phyloP scores from a whole-genome alignment of 2,113 vertebrate genomes.

The Apodemus sylvaticus region DNA sequence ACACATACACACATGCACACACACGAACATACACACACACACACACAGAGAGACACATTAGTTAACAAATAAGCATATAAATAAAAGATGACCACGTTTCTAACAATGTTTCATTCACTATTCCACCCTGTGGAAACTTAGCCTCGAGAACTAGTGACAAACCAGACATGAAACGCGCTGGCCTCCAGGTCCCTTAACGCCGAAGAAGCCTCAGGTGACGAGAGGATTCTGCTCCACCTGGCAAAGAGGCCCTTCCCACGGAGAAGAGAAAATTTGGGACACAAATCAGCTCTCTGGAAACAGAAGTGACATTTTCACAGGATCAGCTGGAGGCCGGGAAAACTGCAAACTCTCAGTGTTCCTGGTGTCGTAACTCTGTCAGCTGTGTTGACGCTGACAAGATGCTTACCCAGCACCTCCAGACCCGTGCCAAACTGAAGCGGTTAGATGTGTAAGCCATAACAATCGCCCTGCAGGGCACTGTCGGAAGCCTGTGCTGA shows the following conservation, averaged over 20 bases:
- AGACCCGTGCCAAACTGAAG: slow-evolving; percentile 52
- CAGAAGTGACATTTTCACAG: slow-evolving; percentile 60
- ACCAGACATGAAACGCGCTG: neutral
- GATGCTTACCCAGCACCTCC: slow-evolving; percentile 72
- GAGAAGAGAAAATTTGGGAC: slow-evolving; percentile 38
- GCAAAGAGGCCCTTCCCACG: slow-evolving; percentile 38
- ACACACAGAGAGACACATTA: neutral
- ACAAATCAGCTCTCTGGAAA: slow-evolving; percentile 66
- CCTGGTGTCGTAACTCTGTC: slow-evolving; percentile 66
- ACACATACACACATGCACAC: neutral
- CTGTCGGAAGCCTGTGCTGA: neutral
- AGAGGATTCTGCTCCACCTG: neutral
- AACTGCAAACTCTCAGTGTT: slow-evolving; percentile 67
- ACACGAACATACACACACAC: too few relatives aligned
- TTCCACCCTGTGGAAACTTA: neutral
- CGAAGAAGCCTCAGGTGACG: slow-evolving; percentile 32
- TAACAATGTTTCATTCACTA: neutral
- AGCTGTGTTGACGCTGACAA: slow-evolving; percentile 70
- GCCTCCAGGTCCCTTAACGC: slow-evolving; percentile 53
- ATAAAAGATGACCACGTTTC: slow-evolving; percentile 52
- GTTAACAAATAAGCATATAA: too few relatives aligned
- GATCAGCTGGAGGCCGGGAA: slow-evolving; percentile 68
- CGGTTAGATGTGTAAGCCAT: slow-evolving; percentile 2
- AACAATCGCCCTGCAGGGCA: neutral
- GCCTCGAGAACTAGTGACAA: slow-evolving; percentile 61